Conservation (phyloP, 2,113 vertebrate species). For the Suncus etruscus region DNA sequence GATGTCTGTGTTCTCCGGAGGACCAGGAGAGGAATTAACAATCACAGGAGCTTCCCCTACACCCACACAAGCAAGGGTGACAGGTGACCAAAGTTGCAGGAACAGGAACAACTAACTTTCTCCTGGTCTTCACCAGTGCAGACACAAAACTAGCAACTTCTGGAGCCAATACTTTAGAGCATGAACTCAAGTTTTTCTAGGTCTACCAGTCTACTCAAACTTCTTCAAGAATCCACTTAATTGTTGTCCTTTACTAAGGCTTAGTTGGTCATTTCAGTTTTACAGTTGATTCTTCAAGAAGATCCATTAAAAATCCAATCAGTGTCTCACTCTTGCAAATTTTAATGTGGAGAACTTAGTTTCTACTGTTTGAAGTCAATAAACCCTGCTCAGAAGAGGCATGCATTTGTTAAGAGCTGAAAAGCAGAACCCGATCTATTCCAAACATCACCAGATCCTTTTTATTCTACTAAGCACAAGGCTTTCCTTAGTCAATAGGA, state of each 20-base stretch:
- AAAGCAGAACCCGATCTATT: neutral
- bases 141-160: neutral
- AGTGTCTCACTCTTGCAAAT: neutral
- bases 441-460: neutral
- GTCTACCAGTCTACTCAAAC: neutral
- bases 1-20: neutral
- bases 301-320: neutral
- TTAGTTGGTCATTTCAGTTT: neutral
- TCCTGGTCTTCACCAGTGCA: constrained; percentile 3
- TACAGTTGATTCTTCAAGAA: neutral
- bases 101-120: neutral
- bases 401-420: neutral
- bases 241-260: neutral
- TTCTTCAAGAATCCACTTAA: neutral
- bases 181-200: constrained; percentile 3
- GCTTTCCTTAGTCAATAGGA: neutral
- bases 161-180: neutral
- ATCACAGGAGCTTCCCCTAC: neutral
- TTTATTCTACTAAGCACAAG: neutral
- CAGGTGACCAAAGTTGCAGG: neutral
- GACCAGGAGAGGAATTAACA: neutral
- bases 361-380: constrained; percentile 31
- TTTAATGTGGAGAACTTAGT: neutral
- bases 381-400: neutral
- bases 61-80: constrained; percentile 4